Percentiles rank a stretch among this genome's conserved stretches.
Evolutionary conservation across 2,113 vertebrate genomes (phyloP).

Genomic region (Brienomyrus longianalis): DNA sequence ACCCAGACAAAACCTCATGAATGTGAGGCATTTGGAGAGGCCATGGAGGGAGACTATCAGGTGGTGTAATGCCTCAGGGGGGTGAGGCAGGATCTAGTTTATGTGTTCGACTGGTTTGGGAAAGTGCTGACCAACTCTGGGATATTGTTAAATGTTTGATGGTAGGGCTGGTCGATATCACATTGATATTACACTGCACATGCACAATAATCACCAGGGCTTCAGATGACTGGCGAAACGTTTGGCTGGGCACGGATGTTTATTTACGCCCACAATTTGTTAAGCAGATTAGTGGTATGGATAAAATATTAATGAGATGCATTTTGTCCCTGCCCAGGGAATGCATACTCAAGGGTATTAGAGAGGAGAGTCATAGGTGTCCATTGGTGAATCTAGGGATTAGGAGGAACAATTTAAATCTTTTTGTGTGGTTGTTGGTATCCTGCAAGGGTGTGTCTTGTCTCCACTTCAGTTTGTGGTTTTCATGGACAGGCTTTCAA

Average conservation of each 20-base stretch:
- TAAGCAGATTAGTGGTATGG: too few relatives aligned
- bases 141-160: not conserved
- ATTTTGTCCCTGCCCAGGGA: not conserved
- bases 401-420: not conserved
- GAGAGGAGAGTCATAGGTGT: not conserved
- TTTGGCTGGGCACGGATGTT: too few relatives aligned
- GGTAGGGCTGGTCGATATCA: not conserved
- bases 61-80: not conserved
- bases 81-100: not conserved
- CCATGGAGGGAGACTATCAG: not conserved
- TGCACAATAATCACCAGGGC: too few relatives aligned
- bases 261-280: too few relatives aligned
- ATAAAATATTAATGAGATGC: too few relatives aligned
- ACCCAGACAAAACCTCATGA: not conserved
- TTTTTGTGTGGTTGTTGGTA: not conserved
- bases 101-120: not conserved
- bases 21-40: not conserved
- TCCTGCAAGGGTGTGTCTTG: not conserved
- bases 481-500: not conserved
- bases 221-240: too few relatives aligned
- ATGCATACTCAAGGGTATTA: not conserved
- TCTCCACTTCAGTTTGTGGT: not conserved
- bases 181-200: too few relatives aligned
- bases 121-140: not conserved
- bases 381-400: not conserved